These are phyloP conservation scores for Eumaeus atala DNA, from an alignment of 1,140 invertebrate species.

Conservation along the genomic window DNA sequence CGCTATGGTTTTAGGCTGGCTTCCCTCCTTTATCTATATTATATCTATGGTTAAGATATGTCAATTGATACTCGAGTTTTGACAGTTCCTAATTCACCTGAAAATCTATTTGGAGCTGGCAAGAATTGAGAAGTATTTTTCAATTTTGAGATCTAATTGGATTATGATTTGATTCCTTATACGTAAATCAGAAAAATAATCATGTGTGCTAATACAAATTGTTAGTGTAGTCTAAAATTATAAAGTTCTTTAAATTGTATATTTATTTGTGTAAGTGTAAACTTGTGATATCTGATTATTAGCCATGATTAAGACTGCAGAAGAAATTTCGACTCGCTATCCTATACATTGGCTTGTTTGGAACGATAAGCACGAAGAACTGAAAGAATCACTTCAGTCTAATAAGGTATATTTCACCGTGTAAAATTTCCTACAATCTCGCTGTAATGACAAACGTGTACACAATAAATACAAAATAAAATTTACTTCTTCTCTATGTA, in stretches of 20 bases:
- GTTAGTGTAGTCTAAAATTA: neutral
- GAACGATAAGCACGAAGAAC: slow-evolving; percentile 53
- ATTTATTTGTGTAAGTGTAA: neutral
- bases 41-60: no score
- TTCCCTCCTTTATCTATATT: no score
- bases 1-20: no score
- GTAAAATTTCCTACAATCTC: neutral
- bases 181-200: slow-evolving; percentile 5
- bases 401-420: slow-evolving; percentile 34
- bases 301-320: slow-evolving; percentile 44
- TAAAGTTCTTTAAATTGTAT: no score
- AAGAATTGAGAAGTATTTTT: neutral
- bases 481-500: no score
- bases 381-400: slow-evolving; percentile 36
- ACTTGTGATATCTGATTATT: neutral
- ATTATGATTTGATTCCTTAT: neutral
- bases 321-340: slow-evolving; percentile 49
- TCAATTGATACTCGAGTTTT: no score
- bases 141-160: neutral
- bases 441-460: no score
- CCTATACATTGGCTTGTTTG: slow-evolving; percentile 64
- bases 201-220: neutral
- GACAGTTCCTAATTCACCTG: no score
- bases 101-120: no score
- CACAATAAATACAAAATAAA: no score